Percentiles rank a stretch among this genome's conserved stretches.
Evolutionary conservation across 2,888 invertebrate genomes (phyloP).

Genomic region (Aphrophora alni): DNA sequence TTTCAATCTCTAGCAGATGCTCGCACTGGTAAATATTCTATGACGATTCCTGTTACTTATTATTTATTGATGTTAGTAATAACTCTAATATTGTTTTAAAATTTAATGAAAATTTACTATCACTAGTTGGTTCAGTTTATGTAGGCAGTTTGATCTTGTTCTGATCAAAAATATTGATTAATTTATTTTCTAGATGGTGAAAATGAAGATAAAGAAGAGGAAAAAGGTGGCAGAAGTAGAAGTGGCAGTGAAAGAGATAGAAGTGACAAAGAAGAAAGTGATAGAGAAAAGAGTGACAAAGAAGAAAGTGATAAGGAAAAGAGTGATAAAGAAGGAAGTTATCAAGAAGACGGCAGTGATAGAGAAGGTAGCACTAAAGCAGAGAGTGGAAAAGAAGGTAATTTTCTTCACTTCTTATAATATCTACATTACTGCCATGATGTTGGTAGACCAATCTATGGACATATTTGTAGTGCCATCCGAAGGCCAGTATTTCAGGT

Average conservation of each 20-base stretch:
- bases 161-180: background rate
- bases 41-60: too few species aligned
- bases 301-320: constrained; percentile 65
- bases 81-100: too few species aligned
- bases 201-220: constrained; percentile 45
- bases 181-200: constrained; percentile 33
- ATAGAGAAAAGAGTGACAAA: constrained; percentile 42
- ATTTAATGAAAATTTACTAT: too few species aligned
- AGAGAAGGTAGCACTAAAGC: constrained; percentile 54
- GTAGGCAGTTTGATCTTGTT: too few species aligned
- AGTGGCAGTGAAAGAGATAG: constrained; percentile 43
- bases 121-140: too few species aligned
- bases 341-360: constrained; percentile 61
- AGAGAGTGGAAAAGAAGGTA: constrained; percentile 42
- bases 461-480: too few species aligned
- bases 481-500: too few species aligned
- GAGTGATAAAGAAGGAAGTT: constrained; percentile 61
- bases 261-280: constrained; percentile 36
- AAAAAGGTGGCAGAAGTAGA: constrained; percentile 41
- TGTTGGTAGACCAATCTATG: too few species aligned
- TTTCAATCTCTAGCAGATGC: too few species aligned
- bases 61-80: too few species aligned
- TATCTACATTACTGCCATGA: background rate
- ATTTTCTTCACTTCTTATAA: too few species aligned
- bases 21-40: too few species aligned